Evolutionary conservation across 2,888 invertebrate genomes (phyloP).

Genomic region (Harpalus rufipes): DNA sequence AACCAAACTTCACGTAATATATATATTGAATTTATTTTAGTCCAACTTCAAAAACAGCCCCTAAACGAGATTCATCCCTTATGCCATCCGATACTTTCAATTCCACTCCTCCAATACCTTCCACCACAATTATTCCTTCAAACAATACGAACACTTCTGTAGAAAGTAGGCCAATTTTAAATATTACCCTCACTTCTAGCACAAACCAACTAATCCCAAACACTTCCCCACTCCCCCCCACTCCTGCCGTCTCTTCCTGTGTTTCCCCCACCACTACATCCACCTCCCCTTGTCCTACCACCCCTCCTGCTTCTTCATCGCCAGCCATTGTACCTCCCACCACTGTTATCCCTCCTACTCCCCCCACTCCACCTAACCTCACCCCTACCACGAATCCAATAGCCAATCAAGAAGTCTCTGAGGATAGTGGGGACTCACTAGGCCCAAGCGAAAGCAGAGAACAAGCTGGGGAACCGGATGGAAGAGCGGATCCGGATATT

Average conservation of each 20-base stretch:
- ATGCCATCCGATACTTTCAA: not conserved
- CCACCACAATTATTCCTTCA: not conserved
- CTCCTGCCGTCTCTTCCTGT: constrained; percentile 34
- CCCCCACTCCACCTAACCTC: not conserved
- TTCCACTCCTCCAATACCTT: not conserved
- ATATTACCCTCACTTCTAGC: not conserved
- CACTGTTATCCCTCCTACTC: not conserved
- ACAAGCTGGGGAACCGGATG: constrained; percentile 91
- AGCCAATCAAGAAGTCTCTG: constrained; percentile 59
- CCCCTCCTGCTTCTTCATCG: not conserved
- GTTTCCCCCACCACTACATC: constrained; percentile 24
- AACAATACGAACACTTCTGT: not conserved
- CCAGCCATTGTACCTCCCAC: not conserved
- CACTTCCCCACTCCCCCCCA: not conserved
- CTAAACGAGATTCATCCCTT: not conserved
- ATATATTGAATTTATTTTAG: not conserved
- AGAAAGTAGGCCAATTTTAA: not conserved
- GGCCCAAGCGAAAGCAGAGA: constrained; percentile 84
- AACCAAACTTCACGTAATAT: not conserved
- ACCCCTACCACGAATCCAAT: not conserved
- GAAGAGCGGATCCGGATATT: constrained; percentile 88
- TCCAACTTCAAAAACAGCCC: constrained; percentile 25
- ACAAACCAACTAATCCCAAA: not conserved
- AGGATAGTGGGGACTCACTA: constrained; percentile 64
- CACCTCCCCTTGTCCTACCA: not conserved